Evolutionary conservation across 1,140 invertebrate species (phyloP), one percentile per base, ranked within the genome.

Genomic region (Pinna nobilis): DNA sequence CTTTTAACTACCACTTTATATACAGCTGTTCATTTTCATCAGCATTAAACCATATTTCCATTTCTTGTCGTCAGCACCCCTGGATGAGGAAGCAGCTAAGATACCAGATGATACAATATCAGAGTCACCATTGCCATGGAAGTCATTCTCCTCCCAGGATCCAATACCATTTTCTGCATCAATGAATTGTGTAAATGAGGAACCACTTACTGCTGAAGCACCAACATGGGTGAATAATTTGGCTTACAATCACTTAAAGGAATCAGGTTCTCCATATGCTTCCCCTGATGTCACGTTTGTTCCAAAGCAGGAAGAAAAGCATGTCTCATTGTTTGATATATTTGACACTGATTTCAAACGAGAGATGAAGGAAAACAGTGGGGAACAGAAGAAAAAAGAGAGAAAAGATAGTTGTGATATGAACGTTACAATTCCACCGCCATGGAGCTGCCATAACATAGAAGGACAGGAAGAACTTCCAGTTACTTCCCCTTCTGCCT

Each of bases 171-270:
- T 79, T 15, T 70, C 78, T 7, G 39, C 74, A 0, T 79, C 78
- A 9, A 63, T 81, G 33, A 37, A 32, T 9, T 61, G 50, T 41
- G 61, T 57, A 1, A 47, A 66, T 25, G 44, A 84, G 57, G 82
- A 87, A 57, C 85, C 87, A 4, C 60, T 81, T 2, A 72, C 82
- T 44, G 79, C 83, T 7, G 81, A 86, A 50, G 79, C 80, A 3
- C 87, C 87, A 5, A 84, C 87, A 30, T 88, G 87, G 87, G 85
- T 84, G 18, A 80, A 84, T 66, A 88, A 87, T 70, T 55, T 83
- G 37, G 78, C 83, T 18, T 88, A 86, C 61, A 79, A 78, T 49
- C 81, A 83, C 51, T 70, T 86, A 3, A 82, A 78, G 20, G 85
- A 85, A 50, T 76, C 83, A 11, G 83, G 83, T 5, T 86, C 85